Percentiles rank a stretch among this genome's conserved stretches.
Evolutionary conservation across 64 coral and sea anemone species (phyloP).

Genomic region (Montipora capricornis): DNA sequence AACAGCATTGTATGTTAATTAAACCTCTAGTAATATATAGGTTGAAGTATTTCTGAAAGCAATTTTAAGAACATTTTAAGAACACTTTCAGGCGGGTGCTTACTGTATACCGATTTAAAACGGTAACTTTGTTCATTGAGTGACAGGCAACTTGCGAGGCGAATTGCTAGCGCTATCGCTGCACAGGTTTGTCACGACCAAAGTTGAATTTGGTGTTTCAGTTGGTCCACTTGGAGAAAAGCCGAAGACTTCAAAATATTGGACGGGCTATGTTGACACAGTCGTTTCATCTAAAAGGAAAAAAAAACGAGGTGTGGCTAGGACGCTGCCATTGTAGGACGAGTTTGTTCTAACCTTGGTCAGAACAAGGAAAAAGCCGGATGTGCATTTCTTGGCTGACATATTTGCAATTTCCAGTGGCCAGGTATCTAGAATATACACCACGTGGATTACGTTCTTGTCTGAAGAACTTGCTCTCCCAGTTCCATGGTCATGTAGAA

Average conservation of each 20-base stretch:
- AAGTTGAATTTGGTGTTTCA: conserved; percentile 54
- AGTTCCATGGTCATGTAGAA: conserved; percentile 56
- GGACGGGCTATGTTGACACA: too few relatives aligned
- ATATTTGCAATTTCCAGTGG: conserved; percentile 40
- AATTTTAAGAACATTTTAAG: too few relatives aligned
- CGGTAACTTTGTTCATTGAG: conserved; percentile 50
- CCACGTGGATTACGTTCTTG: conserved; percentile 57
- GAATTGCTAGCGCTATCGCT: conserved; percentile 27
- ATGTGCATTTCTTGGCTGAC: conserved; percentile 57
- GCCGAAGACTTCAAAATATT: too few relatives aligned
- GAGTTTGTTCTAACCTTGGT: conserved; percentile 60
- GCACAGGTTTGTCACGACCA: conserved; percentile 47
- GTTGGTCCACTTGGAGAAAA: not conserved
- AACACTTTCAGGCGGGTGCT: too few relatives aligned
- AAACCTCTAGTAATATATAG: too few relatives aligned
- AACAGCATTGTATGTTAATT: too few relatives aligned
- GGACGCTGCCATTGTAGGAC: conserved; percentile 38
- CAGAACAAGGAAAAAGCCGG: conserved; percentile 30
- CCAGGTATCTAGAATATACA: conserved; percentile 55
- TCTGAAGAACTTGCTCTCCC: conserved; percentile 45
- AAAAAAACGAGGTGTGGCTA: not conserved
- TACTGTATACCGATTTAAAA: conserved; percentile 8
- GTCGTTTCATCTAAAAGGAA: not conserved
- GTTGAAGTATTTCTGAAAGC: too few relatives aligned
- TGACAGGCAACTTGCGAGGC: conserved; percentile 31